These are phyloP conservation scores for Epinephelus coioides DNA, from an alignment of 2,797 vertebrate genomes.

Conservation along the genomic window DNA sequence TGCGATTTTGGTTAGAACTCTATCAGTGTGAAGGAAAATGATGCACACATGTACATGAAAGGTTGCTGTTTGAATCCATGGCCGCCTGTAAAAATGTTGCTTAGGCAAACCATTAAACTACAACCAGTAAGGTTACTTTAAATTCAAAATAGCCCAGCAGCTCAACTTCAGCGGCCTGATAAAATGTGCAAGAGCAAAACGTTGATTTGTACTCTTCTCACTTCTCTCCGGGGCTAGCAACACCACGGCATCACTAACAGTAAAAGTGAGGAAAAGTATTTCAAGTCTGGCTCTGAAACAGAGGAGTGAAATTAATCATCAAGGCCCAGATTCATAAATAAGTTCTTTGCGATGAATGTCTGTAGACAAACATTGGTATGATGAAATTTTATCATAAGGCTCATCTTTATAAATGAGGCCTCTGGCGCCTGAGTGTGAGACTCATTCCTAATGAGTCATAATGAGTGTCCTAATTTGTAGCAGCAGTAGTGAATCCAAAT, in stretches of 20 bases:
- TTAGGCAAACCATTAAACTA: conserved; percentile 1
- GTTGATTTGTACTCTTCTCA: conserved; percentile 1
- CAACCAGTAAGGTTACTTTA: background rate
- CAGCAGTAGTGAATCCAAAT: conserved; percentile 55
- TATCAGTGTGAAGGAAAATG: background rate
- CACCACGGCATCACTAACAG: background rate
- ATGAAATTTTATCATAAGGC: conserved; percentile 52
- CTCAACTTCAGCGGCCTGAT: background rate
- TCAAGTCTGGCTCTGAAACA: background rate
- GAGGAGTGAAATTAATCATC: conserved; percentile 27
- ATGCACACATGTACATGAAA: background rate
- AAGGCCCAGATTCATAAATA: conserved; percentile 53
- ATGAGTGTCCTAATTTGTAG: conserved; percentile 68
- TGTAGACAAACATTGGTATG: conserved; percentile 56
- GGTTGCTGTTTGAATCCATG: background rate
- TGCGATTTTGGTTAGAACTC: background rate
- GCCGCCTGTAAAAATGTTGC: background rate
- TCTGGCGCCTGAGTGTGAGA: conserved; percentile 44
- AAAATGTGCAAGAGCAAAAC: conserved; percentile 11
- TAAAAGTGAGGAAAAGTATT: conserved; percentile 15
- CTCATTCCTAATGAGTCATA: conserved; percentile 67
- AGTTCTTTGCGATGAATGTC: conserved; percentile 28
- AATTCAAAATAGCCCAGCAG: conserved; percentile 6
- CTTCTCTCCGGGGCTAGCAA: background rate
- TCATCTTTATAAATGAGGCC: conserved; percentile 70